Evolutionary conservation across 2,113 vertebrate genomes (phyloP).

Genomic region (Myrmophylax atrothorax): DNA sequence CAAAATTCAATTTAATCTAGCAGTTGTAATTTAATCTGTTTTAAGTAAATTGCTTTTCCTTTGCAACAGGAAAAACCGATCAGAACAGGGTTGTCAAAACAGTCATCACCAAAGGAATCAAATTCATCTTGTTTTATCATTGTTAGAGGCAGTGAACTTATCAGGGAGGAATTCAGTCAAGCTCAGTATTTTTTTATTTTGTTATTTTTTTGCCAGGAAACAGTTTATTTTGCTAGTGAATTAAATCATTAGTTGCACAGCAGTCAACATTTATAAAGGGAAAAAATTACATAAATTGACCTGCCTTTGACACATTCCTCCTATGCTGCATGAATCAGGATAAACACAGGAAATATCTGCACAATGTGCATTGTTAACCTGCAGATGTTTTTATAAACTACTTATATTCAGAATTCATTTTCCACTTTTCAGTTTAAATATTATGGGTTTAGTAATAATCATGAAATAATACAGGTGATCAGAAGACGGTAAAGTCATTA

Average conservation of each 20-base stretch:
- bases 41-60: slow-evolving; percentile 32
- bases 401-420: slow-evolving; percentile 1
- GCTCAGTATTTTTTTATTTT: not conserved
- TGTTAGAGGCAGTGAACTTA: not conserved
- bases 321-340: not conserved
- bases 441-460: not conserved
- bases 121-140: not conserved
- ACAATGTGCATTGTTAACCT: slow-evolving; percentile 52
- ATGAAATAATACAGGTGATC: not conserved
- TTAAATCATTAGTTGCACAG: slow-evolving; percentile 34
- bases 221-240: not conserved
- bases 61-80: not conserved
- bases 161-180: not conserved
- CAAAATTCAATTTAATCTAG: slow-evolving; percentile 12
- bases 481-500: not conserved
- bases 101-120: not conserved
- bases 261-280: slow-evolving; percentile 9
- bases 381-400: slow-evolving; percentile 38
- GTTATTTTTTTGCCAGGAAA: slow-evolving; percentile 17
- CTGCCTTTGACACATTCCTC: slow-evolving; percentile 26
- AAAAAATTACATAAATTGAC: slow-evolving; percentile 32
- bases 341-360: slow-evolving; percentile 54
- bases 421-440: slow-evolving; percentile 17
- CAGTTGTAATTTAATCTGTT: not conserved
- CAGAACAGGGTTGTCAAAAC: not conserved